Evolutionary conservation across 2,888 invertebrate species (phyloP).

Genomic region (Drosophila vallismaia): DNA sequence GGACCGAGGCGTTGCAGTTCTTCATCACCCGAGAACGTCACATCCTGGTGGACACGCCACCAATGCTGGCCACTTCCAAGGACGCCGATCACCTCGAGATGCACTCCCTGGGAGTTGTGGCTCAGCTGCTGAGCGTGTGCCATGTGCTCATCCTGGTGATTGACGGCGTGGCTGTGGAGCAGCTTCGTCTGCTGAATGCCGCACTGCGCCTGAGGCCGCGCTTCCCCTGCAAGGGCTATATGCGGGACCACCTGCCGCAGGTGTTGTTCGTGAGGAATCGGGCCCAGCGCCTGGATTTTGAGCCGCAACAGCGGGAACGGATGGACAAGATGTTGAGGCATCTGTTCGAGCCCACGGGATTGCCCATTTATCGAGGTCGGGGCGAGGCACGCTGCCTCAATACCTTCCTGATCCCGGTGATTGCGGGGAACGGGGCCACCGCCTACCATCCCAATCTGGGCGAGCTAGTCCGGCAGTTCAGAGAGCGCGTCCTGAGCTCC

Average conservation of each 20-base stretch:
- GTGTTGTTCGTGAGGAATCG: slow-evolving; percentile 93
- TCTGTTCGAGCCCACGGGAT: slow-evolving; percentile 73
- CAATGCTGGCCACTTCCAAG: slow-evolving; percentile 86
- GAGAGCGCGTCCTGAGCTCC: slow-evolving; percentile 54
- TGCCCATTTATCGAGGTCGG: slow-evolving; percentile 61
- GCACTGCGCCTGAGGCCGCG: slow-evolving; percentile 84
- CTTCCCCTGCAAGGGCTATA: slow-evolving; percentile 80
- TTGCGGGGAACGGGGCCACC: slow-evolving; percentile 42
- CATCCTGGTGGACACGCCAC: slow-evolving; percentile 94
- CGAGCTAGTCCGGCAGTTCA: slow-evolving; percentile 55
- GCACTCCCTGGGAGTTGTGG: slow-evolving; percentile 86
- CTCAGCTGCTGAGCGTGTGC: slow-evolving; percentile 94
- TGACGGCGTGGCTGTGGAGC: slow-evolving; percentile 94
- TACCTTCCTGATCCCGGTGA: slow-evolving; percentile 49
- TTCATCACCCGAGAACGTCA: slow-evolving; percentile 90
- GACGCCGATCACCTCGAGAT: slow-evolving; percentile 88
- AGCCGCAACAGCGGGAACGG: slow-evolving; percentile 83
- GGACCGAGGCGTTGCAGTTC: slow-evolving; percentile 87
- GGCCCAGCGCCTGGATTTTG: slow-evolving; percentile 90
- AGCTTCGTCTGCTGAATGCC: slow-evolving; percentile 86
- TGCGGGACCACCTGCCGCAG: slow-evolving; percentile 91
- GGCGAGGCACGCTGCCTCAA: slow-evolving; percentile 53
- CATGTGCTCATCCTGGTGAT: slow-evolving; percentile 95
- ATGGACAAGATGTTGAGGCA: slow-evolving; percentile 70
- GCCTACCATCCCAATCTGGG: slow-evolving; percentile 42